Base-by-base conservation (phyloP, 2,113 vertebrate genomes). In the Zosterops hypoxanthus region DNA sequence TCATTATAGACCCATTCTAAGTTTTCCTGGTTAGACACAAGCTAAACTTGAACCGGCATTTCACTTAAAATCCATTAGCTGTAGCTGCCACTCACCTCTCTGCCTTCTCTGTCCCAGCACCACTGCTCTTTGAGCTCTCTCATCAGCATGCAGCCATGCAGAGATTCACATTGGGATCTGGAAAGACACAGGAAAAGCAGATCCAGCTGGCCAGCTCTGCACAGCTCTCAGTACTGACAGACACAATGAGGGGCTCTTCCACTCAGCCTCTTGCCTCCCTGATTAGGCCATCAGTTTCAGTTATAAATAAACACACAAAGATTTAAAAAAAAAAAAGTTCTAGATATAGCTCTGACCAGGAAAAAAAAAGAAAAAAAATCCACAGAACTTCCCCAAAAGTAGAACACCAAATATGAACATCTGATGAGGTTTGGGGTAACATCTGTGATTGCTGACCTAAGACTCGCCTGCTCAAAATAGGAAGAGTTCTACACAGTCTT, bases 71-170 rank as follows among this genome's bases (percentile, higher is more conserved):
- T 52, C 6, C n/a, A 72, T 44, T 16, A 47, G 9, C 8, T 33
- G 20, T 24, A 79, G 55, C 55, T 90, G 57, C 56, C 46, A 52
- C 17, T 69, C 41, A 41, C 23, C 41, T 44, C 23, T 60, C 29
- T 39, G n/a, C 46, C 22, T 56, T 46, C 53, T 31, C 42, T 31
- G 28, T 25, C 25, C 60, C 34, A 44, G 65, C 22, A 4, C 4
- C 0, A 5, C 70, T 63, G 68, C 47, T 73, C 47, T 73, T 49
- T 14, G 33, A 28, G 4, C 20, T 53, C 33, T 57, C 17, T 36
- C n/a, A 3, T 2, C 42, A 24, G 29, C 2, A 0, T 2, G 14
- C 34, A 11, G 5, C 13, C 3, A 4, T 7, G 8, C 26, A 14
- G 52, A 24, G 21, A 34, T 59, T 34, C 2, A 0, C 3, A 0